Percentiles rank a stretch among this genome's conserved stretches.
These are phyloP conservation scores for Nothura maculosa DNA, from an alignment of 2,797 vertebrate genomes.

Conservation along the genomic window DNA sequence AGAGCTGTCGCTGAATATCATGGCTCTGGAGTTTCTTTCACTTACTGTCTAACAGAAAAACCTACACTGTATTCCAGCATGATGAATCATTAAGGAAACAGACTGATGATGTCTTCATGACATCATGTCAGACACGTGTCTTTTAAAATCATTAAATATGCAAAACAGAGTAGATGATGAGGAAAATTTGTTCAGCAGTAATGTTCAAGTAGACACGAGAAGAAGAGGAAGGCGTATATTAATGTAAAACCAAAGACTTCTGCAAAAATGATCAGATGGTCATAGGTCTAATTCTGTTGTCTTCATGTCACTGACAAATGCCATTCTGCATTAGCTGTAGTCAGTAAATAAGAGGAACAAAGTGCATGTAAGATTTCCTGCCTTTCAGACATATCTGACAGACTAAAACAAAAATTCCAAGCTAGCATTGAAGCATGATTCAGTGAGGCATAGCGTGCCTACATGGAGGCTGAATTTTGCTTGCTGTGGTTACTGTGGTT, in stretches of 20 bases:
- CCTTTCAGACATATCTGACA: background rate
- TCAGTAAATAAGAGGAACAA: background rate
- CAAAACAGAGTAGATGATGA: background rate
- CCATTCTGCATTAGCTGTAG: background rate
- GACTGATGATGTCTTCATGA: fast-evolving
- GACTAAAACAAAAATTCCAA: background rate
- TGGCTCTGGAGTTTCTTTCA: background rate
- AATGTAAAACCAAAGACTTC: background rate
- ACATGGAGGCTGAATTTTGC: background rate
- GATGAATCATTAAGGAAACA: background rate
- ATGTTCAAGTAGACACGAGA: background rate
- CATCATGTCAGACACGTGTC: background rate
- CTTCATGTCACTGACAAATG: background rate
- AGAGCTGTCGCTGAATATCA: background rate
- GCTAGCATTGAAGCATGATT: background rate
- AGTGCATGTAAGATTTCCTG: background rate
- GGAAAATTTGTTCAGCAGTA: background rate
- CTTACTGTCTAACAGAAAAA: background rate
- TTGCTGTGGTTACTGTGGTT: background rate
- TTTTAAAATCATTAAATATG: background rate
- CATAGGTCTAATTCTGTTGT: background rate
- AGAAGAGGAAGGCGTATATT: background rate
- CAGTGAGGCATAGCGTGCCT: background rate
- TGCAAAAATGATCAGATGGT: background rate
- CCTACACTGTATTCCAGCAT: background rate